Evolutionary conservation across 2,113 vertebrate species (phyloP).

Genomic region (Chaenocephalus aceratus): DNA sequence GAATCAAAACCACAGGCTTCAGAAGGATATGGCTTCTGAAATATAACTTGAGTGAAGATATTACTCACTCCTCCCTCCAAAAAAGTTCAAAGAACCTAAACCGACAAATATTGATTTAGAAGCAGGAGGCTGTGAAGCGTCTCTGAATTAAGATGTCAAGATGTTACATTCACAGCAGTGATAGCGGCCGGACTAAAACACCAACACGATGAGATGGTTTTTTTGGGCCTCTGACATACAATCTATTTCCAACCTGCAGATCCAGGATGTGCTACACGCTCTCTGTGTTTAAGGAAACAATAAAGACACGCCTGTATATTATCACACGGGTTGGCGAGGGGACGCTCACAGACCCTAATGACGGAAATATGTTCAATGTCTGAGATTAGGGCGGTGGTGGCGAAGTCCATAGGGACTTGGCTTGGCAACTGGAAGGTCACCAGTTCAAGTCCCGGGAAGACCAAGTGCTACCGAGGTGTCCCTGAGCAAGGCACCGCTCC

Average conservation of each 20-base stretch:
- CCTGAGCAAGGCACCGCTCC: no score
- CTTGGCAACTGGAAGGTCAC: no score
- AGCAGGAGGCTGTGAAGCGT: slow-evolving; percentile 58
- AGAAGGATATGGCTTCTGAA: slow-evolving; percentile 57
- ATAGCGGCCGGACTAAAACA: slow-evolving; percentile 56
- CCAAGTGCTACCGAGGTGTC: no score
- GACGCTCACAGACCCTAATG: slow-evolving; percentile 52
- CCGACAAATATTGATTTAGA: slow-evolving; percentile 62
- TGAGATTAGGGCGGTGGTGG: slow-evolving; percentile 17
- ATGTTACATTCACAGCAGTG: slow-evolving; percentile 74
- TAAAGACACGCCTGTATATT: background rate
- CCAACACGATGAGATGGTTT: slow-evolving; percentile 38
- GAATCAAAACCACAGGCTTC: slow-evolving; percentile 44
- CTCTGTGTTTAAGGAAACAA: slow-evolving; percentile 23
- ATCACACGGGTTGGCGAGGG: slow-evolving; percentile 6
- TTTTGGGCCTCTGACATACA: slow-evolving; percentile 54
- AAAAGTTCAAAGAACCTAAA: slow-evolving; percentile 50
- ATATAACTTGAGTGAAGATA: slow-evolving; percentile 49
- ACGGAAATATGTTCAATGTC: slow-evolving; percentile 19
- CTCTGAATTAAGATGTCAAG: slow-evolving; percentile 74
- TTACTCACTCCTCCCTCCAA: slow-evolving; percentile 39
- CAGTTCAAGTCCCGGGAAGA: no score
- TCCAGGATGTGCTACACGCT: slow-evolving; percentile 61
- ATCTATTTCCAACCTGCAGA: slow-evolving; percentile 60
- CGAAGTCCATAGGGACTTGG: no score